Percentiles rank a stretch among this genome's conserved stretches.
Evolutionary conservation across 2,888 invertebrate species (phyloP).

Genomic region (Drosophila nr. perissopoda): DNA sequence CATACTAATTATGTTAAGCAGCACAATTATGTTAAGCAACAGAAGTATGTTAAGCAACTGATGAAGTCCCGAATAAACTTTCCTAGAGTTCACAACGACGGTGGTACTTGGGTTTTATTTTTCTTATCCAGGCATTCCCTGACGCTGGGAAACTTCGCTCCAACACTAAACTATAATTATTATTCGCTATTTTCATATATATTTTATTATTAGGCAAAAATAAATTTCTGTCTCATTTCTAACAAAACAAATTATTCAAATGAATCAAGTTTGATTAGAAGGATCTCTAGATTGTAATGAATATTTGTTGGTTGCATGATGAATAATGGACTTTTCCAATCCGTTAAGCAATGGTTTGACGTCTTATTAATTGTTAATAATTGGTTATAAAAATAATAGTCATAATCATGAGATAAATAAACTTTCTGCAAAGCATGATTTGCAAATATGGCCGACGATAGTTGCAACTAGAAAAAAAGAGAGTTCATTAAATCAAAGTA

Average conservation of each 20-base stretch:
- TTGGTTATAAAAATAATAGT: background rate
- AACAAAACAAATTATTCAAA: background rate
- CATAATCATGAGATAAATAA: background rate
- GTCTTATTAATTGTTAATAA: background rate
- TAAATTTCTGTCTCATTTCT: background rate
- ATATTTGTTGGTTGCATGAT: background rate
- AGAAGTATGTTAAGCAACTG: too few relatives aligned
- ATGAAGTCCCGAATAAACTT: too few relatives aligned
- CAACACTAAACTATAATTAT: too few relatives aligned
- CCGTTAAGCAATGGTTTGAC: background rate
- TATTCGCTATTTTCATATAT: too few relatives aligned
- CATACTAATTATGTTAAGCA: too few relatives aligned
- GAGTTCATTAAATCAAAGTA: conserved; percentile 19
- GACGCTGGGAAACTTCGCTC: too few relatives aligned
- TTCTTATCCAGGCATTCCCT: too few relatives aligned
- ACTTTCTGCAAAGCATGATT: background rate
- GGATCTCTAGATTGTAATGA: background rate
- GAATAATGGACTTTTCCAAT: background rate
- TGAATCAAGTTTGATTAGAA: background rate
- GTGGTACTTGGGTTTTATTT: too few relatives aligned
- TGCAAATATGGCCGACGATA: background rate
- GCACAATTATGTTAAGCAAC: too few relatives aligned
- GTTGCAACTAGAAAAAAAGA: background rate
- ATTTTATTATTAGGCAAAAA: too few relatives aligned
- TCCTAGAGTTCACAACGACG: too few relatives aligned